Percentiles rank a stretch among this genome's conserved stretches.
Evolutionary conservation across 2,797 vertebrate genomes (phyloP).

Genomic region (Chaunax sp.): DNA sequence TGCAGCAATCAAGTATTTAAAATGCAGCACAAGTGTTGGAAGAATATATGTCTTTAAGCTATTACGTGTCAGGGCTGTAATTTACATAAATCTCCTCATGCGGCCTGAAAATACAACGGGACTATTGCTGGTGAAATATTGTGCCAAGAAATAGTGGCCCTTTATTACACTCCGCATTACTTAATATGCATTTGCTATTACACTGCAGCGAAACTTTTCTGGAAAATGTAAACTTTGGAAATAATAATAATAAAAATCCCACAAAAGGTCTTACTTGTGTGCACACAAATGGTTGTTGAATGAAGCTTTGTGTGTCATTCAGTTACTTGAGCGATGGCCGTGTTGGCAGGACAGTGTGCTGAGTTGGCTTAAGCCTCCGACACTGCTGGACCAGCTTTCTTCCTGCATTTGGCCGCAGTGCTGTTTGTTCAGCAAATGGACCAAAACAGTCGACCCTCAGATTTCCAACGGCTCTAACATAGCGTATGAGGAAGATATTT

Average conservation of each 20-base stretch:
- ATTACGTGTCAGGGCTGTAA: not conserved
- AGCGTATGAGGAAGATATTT: constrained; percentile 18
- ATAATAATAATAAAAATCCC: constrained; percentile 2
- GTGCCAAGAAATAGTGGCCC: too few species aligned
- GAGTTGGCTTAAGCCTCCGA: constrained; percentile 44
- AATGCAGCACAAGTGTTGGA: not conserved
- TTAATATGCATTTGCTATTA: not conserved
- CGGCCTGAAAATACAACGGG: not conserved
- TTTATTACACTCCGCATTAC: too few species aligned
- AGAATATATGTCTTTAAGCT: not conserved
- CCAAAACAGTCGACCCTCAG: constrained; percentile 36
- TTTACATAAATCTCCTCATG: not conserved
- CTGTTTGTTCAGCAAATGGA: constrained; percentile 58
- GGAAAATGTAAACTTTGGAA: not conserved
- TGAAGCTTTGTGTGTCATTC: constrained; percentile 36
- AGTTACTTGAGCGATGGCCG: constrained; percentile 31
- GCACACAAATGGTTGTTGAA: constrained; percentile 26
- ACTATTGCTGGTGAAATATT: too few species aligned
- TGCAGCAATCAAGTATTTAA: not conserved
- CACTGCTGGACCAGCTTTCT: constrained; percentile 47
- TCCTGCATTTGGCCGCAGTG: constrained; percentile 60
- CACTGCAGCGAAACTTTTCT: not conserved
- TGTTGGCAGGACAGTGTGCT: constrained; percentile 54
- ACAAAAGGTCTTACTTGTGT: constrained; percentile 7
- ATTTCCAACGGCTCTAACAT: constrained; percentile 7